A percentile compares a stretch with the other conserved stretches of the same genome.
phyloP scores from a whole-genome alignment of 2,113 vertebrate species.

The Grantiella picta region DNA sequence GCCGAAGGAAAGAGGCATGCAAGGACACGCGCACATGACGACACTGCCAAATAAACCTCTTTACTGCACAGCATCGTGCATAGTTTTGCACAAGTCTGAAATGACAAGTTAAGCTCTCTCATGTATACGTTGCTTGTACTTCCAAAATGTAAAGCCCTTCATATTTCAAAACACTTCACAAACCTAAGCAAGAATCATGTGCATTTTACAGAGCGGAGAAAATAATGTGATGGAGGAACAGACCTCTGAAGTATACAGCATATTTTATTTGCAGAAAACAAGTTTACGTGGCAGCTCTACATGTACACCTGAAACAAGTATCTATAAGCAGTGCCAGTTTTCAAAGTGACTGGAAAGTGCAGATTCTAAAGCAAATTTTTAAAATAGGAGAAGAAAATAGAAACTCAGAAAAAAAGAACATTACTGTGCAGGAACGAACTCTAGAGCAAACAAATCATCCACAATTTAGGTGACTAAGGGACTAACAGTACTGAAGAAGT shows the following conservation, averaged over 20 bases:
- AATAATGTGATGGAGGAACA: neutral
- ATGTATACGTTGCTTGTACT: fast-evolving
- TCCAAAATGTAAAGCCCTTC: neutral
- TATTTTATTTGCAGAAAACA: neutral
- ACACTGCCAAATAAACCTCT: neutral
- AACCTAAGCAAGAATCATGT: neutral
- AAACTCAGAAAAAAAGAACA: neutral
- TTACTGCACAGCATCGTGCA: neutral
- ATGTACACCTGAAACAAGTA: neutral
- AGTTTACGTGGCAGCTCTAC: conserved; percentile 5
- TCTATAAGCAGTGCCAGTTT: neutral
- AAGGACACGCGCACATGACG: neutral
- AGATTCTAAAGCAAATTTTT: neutral
- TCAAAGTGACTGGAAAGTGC: neutral
- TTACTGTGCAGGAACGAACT: neutral
- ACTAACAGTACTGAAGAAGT: neutral
- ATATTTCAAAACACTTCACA: neutral
- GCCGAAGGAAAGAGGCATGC: neutral
- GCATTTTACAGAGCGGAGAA: neutral
- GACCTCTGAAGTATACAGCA: neutral
- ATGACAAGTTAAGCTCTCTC: neutral
- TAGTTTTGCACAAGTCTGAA: neutral
- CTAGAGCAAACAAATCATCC: neutral
- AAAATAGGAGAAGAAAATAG: neutral
- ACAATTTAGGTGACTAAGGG: neutral